Base-by-base conservation (phyloP, 2,888 invertebrate genomes). In the Xestia rhomboidea region DNA sequence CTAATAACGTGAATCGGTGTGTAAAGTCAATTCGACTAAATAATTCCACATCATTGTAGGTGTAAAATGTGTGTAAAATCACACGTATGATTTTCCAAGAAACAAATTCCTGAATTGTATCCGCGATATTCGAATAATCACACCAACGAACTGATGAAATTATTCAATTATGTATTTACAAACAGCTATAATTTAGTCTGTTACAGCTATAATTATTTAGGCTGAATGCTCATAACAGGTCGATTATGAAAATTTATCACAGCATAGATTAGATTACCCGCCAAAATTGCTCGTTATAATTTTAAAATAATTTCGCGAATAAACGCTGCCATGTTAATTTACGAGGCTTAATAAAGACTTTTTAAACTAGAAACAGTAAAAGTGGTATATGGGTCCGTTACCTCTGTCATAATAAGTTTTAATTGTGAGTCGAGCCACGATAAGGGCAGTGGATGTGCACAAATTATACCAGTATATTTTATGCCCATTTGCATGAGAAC, bases 401-500 rank as follows among this genome's bases (percentile, higher is more conserved):
- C 79, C 83, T 86, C 82, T 85, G 86, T 87, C 89, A 89, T 91
- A 90, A 90, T 90, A 92, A 90, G 89, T 91, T 92, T 91, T 92
- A 93, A 93, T 93, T 91, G 88, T 90, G 84, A 90, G 84, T 84
- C 79, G 72, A 84, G 79, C 86, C 79, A 78, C 77, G 89, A 90
- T 91, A 91, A 89, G 88, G 88, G 74, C 78, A 81, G 81, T 89
- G 85, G 89, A 92, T 91, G 90, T 89, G 88, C 88, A 90, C 89
- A 91, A 92, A 92, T 93, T 92, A 91, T 88, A 77, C 79, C 84
- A 84, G 89, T n/a, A n/a, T n/a, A n/a, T 93, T 93, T 83, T 82
- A 88, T 90, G 89, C 80, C 88, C 90, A 94, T 95, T 95, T 94
- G 93, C 94, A 95, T 95, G 92, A 91, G 90, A 92, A 92, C 91